Base-by-base conservation (phyloP, 2,888 invertebrate genomes). In the Drosophila neoperkinsi region DNA sequence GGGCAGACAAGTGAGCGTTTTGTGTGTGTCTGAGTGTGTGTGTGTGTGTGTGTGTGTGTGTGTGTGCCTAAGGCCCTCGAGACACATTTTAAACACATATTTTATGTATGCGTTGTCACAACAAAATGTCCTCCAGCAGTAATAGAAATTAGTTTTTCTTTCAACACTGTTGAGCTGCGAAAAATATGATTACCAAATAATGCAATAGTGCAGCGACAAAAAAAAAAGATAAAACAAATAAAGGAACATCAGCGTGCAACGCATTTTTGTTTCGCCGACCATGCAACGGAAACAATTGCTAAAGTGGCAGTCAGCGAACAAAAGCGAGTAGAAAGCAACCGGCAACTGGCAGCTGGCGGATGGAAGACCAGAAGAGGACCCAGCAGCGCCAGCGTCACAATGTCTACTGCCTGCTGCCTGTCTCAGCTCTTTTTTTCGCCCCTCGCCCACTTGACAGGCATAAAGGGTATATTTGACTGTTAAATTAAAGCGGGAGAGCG, bases 81-180 rank as follows among this genome's bases (percentile, higher is more conserved):
- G 70, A 67, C 13, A 25, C 21, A 25, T 10, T 41, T 16, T 43
- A 21, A 38, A 74, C 56, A 71, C 55, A 79, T 84, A 77, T 77
- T 82, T 86, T 78, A 86, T 90, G 88, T 77, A 80, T 81, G 68
- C 82, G 83, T 84, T 82, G 85, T 74, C 74, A 52, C 64, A 74
- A 71, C 67, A 58, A 63, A 81, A 72, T 51, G 59, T 57, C 65
- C 64, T 66, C 52, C 56, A 68, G 67, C 70, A 81, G 71, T 74
- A 69, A 86, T 69, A 79, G 66, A 77, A 81, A 84, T 86, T 89
- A 84, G 81, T 84, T 84, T 73, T 65, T 46, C 28, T 74, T 77
- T 70, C 46, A 57, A 64, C 66, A 74, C 70, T 71, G 66, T 61
- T 55, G 2, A 66, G 65, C 74, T 70, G 76, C 61, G 25, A 68